These are phyloP conservation scores for Rhinophrynus dorsalis DNA, from an alignment of 2,797 vertebrate genomes.

Conservation along the genomic window DNA sequence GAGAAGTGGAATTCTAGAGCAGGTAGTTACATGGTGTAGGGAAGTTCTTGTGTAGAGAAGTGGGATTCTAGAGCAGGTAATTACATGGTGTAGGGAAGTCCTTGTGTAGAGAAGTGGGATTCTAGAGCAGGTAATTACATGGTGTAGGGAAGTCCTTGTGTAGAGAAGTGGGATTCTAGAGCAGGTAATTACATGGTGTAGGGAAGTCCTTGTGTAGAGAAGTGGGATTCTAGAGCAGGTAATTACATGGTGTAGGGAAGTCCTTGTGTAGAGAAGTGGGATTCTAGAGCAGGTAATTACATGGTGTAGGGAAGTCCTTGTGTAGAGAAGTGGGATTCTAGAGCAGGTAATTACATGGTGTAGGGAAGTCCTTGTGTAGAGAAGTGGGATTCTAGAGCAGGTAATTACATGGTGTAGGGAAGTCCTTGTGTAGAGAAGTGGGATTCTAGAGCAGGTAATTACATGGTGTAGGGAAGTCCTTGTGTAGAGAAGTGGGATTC, in stretches of 20 bases:
- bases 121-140: too few species aligned
- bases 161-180: too few species aligned
- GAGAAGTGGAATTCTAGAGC: too few species aligned
- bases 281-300: too few species aligned
- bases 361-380: conserved; percentile 79
- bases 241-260: conserved; percentile 83
- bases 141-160: conserved; percentile 77
- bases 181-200: conserved; percentile 84
- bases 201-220: conserved; percentile 77
- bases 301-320: conserved; percentile 82
- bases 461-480: conserved; percentile 87
- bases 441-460: too few species aligned
- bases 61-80: too few species aligned
- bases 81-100: conserved; percentile 85
- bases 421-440: conserved; percentile 75
- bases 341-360: conserved; percentile 84
- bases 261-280: conserved; percentile 78
- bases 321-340: too few species aligned
- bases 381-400: too few species aligned
- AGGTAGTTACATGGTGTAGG: conserved; percentile 82
- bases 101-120: conserved; percentile 78
- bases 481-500: too few species aligned
- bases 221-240: too few species aligned
- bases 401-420: conserved; percentile 84
- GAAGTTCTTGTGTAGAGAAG: conserved; percentile 79